Evolutionary conservation across 2,113 vertebrate species (phyloP), one percentile per base, ranked within the genome.

Genomic region (Platanista minor): DNA sequence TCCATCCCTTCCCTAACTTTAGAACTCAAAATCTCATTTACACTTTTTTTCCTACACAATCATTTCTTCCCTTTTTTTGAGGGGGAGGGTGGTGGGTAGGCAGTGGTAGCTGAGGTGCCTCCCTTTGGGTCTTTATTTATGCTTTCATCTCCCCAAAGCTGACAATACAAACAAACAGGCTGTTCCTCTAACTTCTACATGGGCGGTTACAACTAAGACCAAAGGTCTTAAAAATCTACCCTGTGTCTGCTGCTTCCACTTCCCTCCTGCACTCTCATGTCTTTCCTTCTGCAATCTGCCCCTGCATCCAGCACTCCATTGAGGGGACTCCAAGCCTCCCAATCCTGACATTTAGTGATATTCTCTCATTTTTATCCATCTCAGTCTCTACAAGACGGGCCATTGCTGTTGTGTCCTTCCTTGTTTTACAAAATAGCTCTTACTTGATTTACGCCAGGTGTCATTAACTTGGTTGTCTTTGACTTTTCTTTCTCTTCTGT

Each of bases 11-110:
- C 39, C 46, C 20, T 66, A 0, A 20, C 39, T 82, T 74, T 23
- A 54, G 31, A 71, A 54, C 2, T 62, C 17, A n/a, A 31, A 84
- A 27, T 66, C 4, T 61, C 20, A 9, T 17, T 41, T 85, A 15
- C 2, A 25, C 54, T 14, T 75, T 80, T 57, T 57, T 61, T 33
- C 20, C 17, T 71, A 15, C 21, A 4, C 41, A 18, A 43, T 31
- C 17, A n/a, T 66, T 66, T 74, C 54, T 95, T 67, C 46, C 49
- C 46, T 3, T 49, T 66, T 18, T 72, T n/a, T 13, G 14, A 23
- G 8, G 6, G 4, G 7, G 52, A 4, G 1, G 36, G 18, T 2
- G 2, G 8, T 75, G 0, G 27, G 72, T 33, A 6, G 33, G 17
- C 57, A 77, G 43, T 54, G 31, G 43, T 49, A 36, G 49, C 25